Evolutionary conservation across 2,113 vertebrate species (phyloP), one percentile per base, ranked within the genome.

Genomic region (Porphyrio hochstetteri): DNA sequence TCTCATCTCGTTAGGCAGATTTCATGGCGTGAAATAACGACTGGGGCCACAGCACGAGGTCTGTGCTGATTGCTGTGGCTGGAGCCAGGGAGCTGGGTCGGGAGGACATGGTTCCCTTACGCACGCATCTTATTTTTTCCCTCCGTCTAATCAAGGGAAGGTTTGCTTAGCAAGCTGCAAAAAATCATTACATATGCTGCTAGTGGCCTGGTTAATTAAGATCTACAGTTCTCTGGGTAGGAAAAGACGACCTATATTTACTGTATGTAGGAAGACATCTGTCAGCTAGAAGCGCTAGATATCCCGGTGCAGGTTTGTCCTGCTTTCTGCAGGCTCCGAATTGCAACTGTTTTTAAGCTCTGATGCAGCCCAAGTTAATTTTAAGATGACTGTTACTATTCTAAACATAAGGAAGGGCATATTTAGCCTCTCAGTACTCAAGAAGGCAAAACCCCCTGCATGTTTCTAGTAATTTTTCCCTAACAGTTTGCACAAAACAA

Each of bases 351-450:
- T 86, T 86, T 48, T 71, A 84, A 93, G 96, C 96, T 97, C 92
- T 96, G 95, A 90, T 96, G 86, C 95, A 86, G 95, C 87, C 92
- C 96, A 76, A 97, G 90, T 95, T 95, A 96, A 96, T 96, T 97
- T 96, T 90, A 94, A 96, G 94, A 95, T 91, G 95, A 95, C 95
- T 94, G 94, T 96, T 96, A 94, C 95, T 96, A 97, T 97, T 97
- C 95, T 97, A 72, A 97, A 97, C 95, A 96, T 94, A 92, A 96
- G 96, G 96, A 96, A 97, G 96, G 96, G 96, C 96, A 97, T 96
- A 97, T 97, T 97, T 97, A 96, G 95, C 93, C 88, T 96, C 95
- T 89, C 95, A 95, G 92, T 93, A 93, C 95, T 97, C 88, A 82
- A 96, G 91, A 88, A 95, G 91, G 94, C 90, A 94, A 95, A 96